Percentiles rank a stretch among this genome's conserved stretches.
Evolutionary conservation across 2,888 invertebrate species (phyloP).

Genomic region (Rutpela maculata): DNA sequence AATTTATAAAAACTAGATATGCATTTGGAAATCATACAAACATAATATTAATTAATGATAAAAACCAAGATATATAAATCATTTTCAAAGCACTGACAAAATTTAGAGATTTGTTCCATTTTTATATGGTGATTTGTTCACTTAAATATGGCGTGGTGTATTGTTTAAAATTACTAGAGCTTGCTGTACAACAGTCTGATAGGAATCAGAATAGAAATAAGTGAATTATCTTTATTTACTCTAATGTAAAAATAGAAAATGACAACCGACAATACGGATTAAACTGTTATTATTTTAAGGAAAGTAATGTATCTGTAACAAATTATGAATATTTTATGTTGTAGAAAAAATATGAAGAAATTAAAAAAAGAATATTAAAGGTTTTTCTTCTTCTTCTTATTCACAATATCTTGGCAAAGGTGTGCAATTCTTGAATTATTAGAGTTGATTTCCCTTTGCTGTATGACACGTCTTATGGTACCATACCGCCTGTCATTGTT

Average conservation of each 20-base stretch:
- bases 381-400: too few species aligned
- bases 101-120: conserved; percentile 6
- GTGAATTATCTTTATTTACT: conserved; percentile 1
- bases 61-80: not conserved
- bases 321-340: too few species aligned
- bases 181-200: not conserved
- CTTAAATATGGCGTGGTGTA: not conserved
- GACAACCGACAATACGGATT: not conserved
- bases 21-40: not conserved
- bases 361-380: too few species aligned
- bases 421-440: too few species aligned
- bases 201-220: conserved; percentile 2
- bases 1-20: too few species aligned
- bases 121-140: not conserved
- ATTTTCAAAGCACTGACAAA: not conserved
- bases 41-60: not conserved
- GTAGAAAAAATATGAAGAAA: too few species aligned
- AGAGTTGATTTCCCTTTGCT: too few species aligned
- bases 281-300: too few species aligned
- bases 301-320: too few species aligned
- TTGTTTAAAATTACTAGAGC: conserved; percentile 7
- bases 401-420: too few species aligned
- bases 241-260: not conserved
- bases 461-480: too few species aligned
- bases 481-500: too few species aligned